phyloP scores from a whole-genome alignment of 2,113 vertebrate genomes.

The Bucco capensis region DNA sequence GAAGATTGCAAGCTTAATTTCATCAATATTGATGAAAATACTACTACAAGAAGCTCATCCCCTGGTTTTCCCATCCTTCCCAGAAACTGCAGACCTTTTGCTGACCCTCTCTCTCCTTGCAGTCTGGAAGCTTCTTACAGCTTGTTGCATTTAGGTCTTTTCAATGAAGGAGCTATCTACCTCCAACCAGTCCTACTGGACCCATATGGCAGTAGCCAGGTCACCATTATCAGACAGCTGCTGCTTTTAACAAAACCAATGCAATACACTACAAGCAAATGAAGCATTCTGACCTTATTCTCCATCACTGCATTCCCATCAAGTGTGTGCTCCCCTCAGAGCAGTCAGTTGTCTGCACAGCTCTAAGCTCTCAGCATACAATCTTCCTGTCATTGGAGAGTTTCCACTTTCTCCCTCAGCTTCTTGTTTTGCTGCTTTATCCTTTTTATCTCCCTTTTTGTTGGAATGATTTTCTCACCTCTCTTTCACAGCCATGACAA shows the following conservation, averaged over 20 bases:
- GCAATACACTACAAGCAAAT: not conserved
- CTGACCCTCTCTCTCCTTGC: not conserved
- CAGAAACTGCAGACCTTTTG: not conserved
- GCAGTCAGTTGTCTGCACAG: not conserved
- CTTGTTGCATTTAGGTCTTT: not conserved
- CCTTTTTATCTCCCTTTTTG: not conserved
- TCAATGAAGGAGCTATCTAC: not conserved
- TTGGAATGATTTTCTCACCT: not conserved
- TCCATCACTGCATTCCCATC: accelerated
- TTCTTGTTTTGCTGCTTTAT: not conserved
- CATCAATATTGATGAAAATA: not conserved
- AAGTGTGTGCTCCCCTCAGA: not conserved
- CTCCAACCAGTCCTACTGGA: not conserved
- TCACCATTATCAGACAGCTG: not conserved
- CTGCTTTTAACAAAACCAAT: not conserved
- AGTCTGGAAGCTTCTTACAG: not conserved
- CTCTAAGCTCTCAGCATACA: not conserved
- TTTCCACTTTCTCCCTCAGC: not conserved
- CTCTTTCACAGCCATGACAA: not conserved
- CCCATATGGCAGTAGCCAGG: not conserved
- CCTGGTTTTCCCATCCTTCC: not conserved
- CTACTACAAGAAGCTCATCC: not conserved
- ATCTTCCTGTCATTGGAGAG: not conserved
- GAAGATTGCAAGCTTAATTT: not conserved
- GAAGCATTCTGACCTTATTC: not conserved